Conservation (phyloP, 2,113 vertebrate genomes). For the Hydrochoerus hydrochaeris region DNA sequence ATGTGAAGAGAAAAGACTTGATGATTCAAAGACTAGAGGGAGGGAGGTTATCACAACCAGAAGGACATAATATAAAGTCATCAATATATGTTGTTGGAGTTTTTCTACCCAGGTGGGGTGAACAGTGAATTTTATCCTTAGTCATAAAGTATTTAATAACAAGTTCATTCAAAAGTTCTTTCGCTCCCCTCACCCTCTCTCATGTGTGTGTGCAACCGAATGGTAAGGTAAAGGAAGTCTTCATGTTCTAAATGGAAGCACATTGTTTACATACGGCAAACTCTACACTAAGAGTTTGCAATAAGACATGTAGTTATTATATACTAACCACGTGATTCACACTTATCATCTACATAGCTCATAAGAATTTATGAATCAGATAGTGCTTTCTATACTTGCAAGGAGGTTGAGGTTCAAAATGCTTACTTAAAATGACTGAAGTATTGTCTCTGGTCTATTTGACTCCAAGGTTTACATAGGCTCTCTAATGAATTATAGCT, state of each 20-base stretch:
- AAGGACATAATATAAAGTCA: background rate
- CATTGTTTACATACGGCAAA: background rate
- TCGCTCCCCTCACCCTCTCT: background rate
- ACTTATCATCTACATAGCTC: background rate
- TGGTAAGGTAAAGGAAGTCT: background rate
- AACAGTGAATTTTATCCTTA: background rate
- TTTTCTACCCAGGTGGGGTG: background rate
- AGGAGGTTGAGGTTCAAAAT: conserved; percentile 28
- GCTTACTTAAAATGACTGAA: background rate
- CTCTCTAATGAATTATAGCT: background rate
- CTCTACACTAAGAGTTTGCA: background rate
- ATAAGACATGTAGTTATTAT: background rate
- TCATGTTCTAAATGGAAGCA: background rate
- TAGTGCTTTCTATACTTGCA: conserved; percentile 25
- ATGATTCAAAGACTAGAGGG: background rate
- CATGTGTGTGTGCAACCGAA: background rate
- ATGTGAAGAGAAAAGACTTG: background rate
- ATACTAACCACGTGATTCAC: background rate
- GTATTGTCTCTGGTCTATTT: background rate
- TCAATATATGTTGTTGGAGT: background rate
- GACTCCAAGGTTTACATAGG: background rate
- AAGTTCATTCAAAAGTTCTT: background rate
- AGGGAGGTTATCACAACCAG: background rate
- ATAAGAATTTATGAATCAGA: background rate
- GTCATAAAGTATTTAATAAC: background rate